A percentile compares a stretch with the other conserved stretches of the same genome.
These are phyloP conservation scores for Tangara arthus DNA, from an alignment of 2,797 vertebrate species.

Conservation along the genomic window DNA sequence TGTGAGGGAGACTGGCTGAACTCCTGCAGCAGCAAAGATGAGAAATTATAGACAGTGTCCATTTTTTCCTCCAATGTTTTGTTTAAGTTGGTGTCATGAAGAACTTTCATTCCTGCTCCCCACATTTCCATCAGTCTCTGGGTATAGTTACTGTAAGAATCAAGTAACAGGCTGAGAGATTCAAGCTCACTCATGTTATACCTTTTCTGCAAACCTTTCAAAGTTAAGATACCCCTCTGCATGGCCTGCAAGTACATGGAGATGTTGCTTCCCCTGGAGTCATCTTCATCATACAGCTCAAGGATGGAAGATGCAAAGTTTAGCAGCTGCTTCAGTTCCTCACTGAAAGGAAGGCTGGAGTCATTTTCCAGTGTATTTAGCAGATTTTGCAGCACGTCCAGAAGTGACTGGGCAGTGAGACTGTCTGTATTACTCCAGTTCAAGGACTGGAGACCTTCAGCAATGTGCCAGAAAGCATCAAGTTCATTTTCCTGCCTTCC, in stretches of 20 bases:
- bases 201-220: neutral
- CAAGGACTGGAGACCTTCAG: neutral
- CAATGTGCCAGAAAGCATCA: neutral
- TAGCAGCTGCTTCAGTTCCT: neutral
- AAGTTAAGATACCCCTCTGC: neutral
- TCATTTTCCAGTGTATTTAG: neutral
- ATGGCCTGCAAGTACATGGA: neutral
- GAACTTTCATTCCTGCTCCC: neutral
- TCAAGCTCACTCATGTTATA: conserved; percentile 1
- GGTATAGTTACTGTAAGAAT: neutral
- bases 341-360: neutral
- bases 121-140: neutral
- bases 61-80: conserved; percentile 40
- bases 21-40: neutral
- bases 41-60: conserved; percentile 28
- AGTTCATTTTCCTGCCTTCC: neutral
- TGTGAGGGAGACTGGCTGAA: neutral
- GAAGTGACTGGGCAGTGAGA: neutral
- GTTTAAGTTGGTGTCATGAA: conserved; percentile 10
- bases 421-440: neutral
- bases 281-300: neutral
- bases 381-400: neutral
- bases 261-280: neutral
- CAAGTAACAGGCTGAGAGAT: neutral
- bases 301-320: neutral